A percentile compares a stretch with the other conserved stretches of the same genome.
Evolutionary conservation across 2,113 vertebrate species (phyloP).

Genomic region (Saimiri boliviensis): DNA sequence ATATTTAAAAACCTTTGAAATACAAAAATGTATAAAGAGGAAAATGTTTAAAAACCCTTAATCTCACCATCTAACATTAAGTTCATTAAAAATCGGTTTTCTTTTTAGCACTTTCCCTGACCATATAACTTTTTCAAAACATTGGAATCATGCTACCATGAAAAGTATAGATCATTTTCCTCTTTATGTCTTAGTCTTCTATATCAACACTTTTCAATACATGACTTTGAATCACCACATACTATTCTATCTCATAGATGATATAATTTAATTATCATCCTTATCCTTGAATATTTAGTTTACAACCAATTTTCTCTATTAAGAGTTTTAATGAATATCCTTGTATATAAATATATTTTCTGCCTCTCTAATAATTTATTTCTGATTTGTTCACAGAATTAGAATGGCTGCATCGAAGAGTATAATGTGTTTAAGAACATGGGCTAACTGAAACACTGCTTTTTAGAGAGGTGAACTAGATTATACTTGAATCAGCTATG

Average conservation of each 20-base stretch:
- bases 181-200: not conserved
- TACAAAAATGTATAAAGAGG: not conserved
- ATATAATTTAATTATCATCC: not conserved
- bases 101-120: not conserved
- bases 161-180: not conserved
- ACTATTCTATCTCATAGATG: not conserved
- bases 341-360: not conserved
- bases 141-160: not conserved
- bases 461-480: not conserved
- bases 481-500: not conserved
- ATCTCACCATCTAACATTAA: not conserved
- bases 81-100: not conserved
- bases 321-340: not conserved
- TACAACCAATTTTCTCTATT: not conserved
- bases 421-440: not conserved
- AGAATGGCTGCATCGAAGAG: not conserved
- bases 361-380: not conserved
- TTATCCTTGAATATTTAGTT: conserved; percentile 2
- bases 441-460: not conserved
- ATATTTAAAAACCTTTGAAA: not conserved
- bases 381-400: conserved; percentile 13
- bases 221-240: conserved; percentile 10
- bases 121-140: not conserved
- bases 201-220: not conserved
- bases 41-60: not conserved